Evolutionary conservation across 1,140 invertebrate species (phyloP), one percentile per base, ranked within the genome.

Genomic region (Helicoverpa zea): DNA sequence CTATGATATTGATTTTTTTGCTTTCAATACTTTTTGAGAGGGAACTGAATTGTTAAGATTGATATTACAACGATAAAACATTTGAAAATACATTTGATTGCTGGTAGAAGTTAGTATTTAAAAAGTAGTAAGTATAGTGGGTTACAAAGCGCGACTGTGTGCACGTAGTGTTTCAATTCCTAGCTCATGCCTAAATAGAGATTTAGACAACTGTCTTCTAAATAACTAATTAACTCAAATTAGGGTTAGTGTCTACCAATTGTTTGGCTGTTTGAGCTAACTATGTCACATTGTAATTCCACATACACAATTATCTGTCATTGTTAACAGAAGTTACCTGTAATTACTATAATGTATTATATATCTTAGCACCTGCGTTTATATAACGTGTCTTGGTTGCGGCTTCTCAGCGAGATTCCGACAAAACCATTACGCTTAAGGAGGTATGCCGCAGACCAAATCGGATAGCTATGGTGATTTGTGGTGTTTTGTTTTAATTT

Each of bases 21-120:
- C 74, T 76, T 75, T 76, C 54, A 70, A 81, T 77, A 77, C 64
- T 68, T 70, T 81, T 76, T 64, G 64, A 68, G 47, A 72, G 49
- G 52, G 49, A 74, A 78, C 59, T 51, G 66, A 59, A 61, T 54
- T 51, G 58, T 58, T 68, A 56, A 52, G 66, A 52, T 29, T 52
- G 12, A 30, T 52, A 52, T 43, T 70, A 70, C 66, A 66, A 49
- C 14, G 43, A 16, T 43, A 18, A 47, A 47, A 18, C 43, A 7
- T 23, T 61, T 30, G 29, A 63, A 23, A 23, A 23, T 23, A 23
- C 23, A 23, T 23, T n/a, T n/a, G n/a, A n/a, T n/a, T n/a, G n/a
- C n/a, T 23, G 2, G 1, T 23, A 23, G 23, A 23, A 23, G 23
- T 23, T 23, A 23, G 23, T 23, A 23, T 23, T 23, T 23, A 23